A percentile compares a stretch with the other conserved stretches of the same genome.
These are phyloP conservation scores for Elephas maximus DNA, from an alignment of 2,113 vertebrate species.

Conservation along the genomic window DNA sequence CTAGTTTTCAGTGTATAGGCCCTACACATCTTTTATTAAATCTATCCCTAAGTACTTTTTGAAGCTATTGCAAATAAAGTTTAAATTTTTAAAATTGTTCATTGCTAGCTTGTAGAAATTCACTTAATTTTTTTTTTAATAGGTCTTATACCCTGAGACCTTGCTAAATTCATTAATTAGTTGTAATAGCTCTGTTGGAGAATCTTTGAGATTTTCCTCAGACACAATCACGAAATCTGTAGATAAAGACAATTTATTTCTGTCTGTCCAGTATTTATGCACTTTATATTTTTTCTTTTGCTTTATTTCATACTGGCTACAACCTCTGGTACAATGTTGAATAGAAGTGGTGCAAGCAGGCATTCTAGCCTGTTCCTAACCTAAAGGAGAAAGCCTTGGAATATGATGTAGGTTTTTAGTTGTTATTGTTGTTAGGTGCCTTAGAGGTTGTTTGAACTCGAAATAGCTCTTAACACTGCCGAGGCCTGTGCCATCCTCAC, in stretches of 20 bases:
- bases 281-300: conserved; percentile 31
- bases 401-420: background rate
- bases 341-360: background rate
- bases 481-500: background rate
- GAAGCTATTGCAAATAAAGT: background rate
- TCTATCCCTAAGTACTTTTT: background rate
- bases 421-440: background rate
- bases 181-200: background rate
- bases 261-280: background rate
- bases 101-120: background rate
- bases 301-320: background rate
- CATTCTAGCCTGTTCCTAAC: background rate
- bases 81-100: background rate
- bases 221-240: background rate
- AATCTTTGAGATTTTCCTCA: background rate
- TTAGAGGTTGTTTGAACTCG: background rate
- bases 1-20: background rate
- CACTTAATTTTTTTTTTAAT: background rate
- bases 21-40: background rate
- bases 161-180: background rate
- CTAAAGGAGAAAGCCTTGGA: background rate
- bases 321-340: background rate
- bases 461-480: no score
- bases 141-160: background rate
- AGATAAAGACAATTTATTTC: background rate